Conservation (phyloP, 53 echinoderm and acorn worm genomes). For the Luidia sarsii region DNA sequence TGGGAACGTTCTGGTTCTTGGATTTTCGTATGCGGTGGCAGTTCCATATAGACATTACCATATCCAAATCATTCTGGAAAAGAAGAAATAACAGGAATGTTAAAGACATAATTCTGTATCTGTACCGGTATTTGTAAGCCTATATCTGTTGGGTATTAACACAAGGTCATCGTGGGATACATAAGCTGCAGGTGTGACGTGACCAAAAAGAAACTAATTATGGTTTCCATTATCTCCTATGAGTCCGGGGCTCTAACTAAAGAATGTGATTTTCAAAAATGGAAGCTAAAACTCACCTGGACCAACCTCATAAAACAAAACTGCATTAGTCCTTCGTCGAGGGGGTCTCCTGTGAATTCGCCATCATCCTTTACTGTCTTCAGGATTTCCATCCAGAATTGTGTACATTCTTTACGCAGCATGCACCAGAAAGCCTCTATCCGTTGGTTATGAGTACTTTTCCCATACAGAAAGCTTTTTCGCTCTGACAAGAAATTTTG, state of each 20-base stretch:
- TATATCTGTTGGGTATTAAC: too few relatives aligned
- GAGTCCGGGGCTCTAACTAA: too few relatives aligned
- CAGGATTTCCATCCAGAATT: slow-evolving; percentile 65
- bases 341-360: slow-evolving; percentile 53
- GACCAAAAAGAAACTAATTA: background rate
- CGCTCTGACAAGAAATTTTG: slow-evolving; percentile 40
- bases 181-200: background rate
- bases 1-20: slow-evolving; percentile 20
- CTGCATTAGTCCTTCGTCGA: slow-evolving; percentile 57
- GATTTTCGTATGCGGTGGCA: slow-evolving; percentile 7
- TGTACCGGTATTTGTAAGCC: too few relatives aligned
- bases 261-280: too few relatives aligned
- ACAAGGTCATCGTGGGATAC: too few relatives aligned
- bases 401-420: slow-evolving; percentile 44
- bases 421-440: slow-evolving; percentile 52
- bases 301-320: slow-evolving; percentile 63
- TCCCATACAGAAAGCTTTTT: slow-evolving; percentile 34
- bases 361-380: slow-evolving; percentile 40
- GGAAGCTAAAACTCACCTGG: slow-evolving; percentile 61
- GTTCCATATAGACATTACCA: background rate
- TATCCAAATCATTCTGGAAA: slow-evolving; percentile 13
- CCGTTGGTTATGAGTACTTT: slow-evolving; percentile 55
- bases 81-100: too few relatives aligned
- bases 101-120: too few relatives aligned
- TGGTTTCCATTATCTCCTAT: background rate